phyloP scores from a whole-genome alignment of 2,888 invertebrate genomes.

The Netelia fuscicornis region DNA sequence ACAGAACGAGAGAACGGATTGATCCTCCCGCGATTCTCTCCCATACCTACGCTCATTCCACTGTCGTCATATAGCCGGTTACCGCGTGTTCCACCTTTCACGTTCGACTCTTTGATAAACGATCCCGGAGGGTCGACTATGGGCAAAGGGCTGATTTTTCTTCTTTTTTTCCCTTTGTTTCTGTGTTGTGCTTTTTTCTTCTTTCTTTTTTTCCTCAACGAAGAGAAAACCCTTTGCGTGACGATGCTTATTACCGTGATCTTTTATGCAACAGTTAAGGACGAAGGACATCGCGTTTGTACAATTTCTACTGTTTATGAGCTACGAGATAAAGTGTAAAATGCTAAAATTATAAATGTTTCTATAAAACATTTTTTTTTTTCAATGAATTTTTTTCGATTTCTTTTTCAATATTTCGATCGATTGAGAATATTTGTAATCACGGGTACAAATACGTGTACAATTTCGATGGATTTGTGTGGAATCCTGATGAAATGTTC shows the following conservation, averaged over 20 bases:
- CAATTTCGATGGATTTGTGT: neutral
- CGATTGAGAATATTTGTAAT: no score
- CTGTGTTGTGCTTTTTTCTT: neutral
- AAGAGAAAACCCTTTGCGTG: constrained; percentile 5
- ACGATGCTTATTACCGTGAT: neutral
- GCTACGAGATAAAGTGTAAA: no score
- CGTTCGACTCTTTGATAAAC: constrained; percentile 40
- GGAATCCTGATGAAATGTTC: neutral
- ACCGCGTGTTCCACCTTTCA: constrained; percentile 12
- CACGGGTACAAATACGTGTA: neutral
- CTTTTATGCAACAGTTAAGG: neutral
- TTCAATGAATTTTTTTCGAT: no score
- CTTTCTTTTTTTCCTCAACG: constrained; percentile 1
- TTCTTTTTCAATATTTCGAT: no score
- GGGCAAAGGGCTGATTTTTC: constrained; percentile 30
- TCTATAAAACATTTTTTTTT: no score
- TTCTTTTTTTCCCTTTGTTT: neutral
- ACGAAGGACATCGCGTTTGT: neutral
- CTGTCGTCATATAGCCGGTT: constrained; percentile 9
- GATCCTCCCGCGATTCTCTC: constrained; percentile 31
- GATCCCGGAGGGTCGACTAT: neutral
- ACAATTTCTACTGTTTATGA: no score
- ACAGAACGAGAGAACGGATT: constrained; percentile 33
- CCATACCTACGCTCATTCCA: neutral
- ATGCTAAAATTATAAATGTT: no score